Evolutionary conservation across 1,140 invertebrate genomes (phyloP).

Genomic region (Nephila pilipes): DNA sequence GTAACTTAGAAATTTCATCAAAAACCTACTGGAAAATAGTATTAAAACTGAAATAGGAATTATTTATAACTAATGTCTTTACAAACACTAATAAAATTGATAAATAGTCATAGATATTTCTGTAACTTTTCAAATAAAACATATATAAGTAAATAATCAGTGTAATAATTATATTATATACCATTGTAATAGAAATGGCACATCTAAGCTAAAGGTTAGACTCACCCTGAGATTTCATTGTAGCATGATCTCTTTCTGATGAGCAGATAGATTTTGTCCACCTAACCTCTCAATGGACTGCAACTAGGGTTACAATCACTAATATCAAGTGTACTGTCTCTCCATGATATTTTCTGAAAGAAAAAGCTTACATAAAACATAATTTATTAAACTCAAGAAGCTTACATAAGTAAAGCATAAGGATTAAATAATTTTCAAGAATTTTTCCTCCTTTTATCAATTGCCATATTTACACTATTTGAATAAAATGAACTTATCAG

Average conservation of each 20-base stretch:
- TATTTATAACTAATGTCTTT: no score
- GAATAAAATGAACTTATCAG: no score
- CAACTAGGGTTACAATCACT: constrained; percentile 93
- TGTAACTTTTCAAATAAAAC: no score
- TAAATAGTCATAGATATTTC: no score
- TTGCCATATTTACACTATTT: no score
- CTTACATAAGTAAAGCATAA: not conserved
- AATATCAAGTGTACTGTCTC: constrained; percentile 88
- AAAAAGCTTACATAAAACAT: constrained; percentile 21
- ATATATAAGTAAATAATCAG: no score
- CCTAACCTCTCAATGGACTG: constrained; percentile 94
- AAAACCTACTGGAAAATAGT: no score
- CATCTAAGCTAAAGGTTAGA: not conserved
- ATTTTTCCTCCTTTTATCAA: no score
- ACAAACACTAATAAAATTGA: no score
- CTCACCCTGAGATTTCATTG: constrained; percentile 92
- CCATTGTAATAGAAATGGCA: not conserved
- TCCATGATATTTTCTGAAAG: constrained; percentile 90
- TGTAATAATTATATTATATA: not conserved
- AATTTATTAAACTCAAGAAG: not conserved
- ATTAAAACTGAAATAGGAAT: no score
- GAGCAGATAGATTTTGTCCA: constrained; percentile 89
- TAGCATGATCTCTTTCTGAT: constrained; percentile 94
- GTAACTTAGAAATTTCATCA: no score
- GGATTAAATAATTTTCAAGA: no score